Evolutionary conservation across 2,888 invertebrate genomes (phyloP), one percentile per base, ranked within the genome.

Genomic region (Chymomyza amoena): DNA sequence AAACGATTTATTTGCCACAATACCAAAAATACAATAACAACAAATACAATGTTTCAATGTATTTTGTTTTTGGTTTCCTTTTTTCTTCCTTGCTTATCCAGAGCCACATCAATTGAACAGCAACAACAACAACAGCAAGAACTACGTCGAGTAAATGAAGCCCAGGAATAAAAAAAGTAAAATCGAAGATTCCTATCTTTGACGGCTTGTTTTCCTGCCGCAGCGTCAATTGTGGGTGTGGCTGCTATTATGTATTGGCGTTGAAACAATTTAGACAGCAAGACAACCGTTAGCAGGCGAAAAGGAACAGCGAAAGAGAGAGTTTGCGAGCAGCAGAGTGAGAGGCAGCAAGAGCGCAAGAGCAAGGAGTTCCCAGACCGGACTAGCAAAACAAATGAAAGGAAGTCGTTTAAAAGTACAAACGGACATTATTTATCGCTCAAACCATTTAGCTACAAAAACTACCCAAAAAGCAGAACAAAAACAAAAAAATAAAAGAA

Each of bases 331-430:
- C 3, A 15, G 50, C 32, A 64, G n/a, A 28, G 52, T 52, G 16
- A 15, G 6, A 20, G 15, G 25, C 25, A 25, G 25, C 4, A 25
- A 51, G 25, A 18, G 62, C 62, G 39, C 32, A 32, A 9, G 32
- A 32, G 25, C 25, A 25, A 25, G 36, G 61, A 63, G 51, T 13
- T 28, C 28, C 5, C n/a, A 73, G 68, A 75, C 71, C 60, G 64
- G 61, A 69, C 52, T 45, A 57, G 64, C 70, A 89, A 83, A 87
- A 85, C 81, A 90, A 90, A 89, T 90, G 88, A 89, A 89, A 90
- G 90, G 90, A 90, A 90, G 90, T 90, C 90, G 89, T 90, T 90
- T 90, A 90, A 90, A 90, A 90, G 90, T 89, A 90, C 90, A 90
- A 90, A 90, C 90, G 90, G 90, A 90, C 90, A 90, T 90, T 90